Evolutionary conservation across 2,888 invertebrate species (phyloP).

Genomic region (Diaprepes abbreviatus): DNA sequence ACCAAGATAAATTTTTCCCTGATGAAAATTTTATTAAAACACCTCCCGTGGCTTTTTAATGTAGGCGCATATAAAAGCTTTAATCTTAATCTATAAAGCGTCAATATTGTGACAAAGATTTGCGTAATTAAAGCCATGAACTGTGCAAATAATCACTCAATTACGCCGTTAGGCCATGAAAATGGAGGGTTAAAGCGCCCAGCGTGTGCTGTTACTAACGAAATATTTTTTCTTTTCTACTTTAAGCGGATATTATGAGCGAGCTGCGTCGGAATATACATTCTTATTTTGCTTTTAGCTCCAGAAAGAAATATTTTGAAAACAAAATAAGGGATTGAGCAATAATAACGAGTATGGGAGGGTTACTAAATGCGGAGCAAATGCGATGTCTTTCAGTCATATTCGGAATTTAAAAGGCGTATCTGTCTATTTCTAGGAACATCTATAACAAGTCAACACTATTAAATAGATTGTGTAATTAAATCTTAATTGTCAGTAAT

Average conservation of each 20-base stretch:
- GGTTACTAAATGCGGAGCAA: too few species aligned
- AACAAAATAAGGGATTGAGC: neutral
- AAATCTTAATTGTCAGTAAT: too few species aligned
- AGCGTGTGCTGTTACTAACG: conserved; percentile 19
- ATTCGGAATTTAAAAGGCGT: too few species aligned
- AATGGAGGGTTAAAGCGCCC: conserved; percentile 35
- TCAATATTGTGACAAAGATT: conserved; percentile 51
- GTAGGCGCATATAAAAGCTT: conserved; percentile 42
- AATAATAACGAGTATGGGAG: neutral
- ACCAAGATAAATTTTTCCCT: conserved; percentile 35
- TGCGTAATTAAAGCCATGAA: conserved; percentile 48
- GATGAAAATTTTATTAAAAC: conserved; percentile 45
- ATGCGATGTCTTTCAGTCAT: too few species aligned
- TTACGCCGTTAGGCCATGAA: conserved; percentile 46
- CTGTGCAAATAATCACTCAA: conserved; percentile 54
- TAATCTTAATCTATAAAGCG: conserved; percentile 50
- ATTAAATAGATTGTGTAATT: too few species aligned
- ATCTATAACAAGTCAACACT: too few species aligned
- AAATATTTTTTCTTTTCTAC: conserved; percentile 11
- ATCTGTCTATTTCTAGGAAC: too few species aligned
- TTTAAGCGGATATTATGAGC: neutral
- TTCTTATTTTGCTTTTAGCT: conserved; percentile 3
- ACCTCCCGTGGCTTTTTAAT: conserved; percentile 46
- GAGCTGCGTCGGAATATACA: neutral
- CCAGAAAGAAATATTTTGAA: neutral